Base-by-base conservation (phyloP, 2,888 invertebrate genomes). In the Pachliopta kotzebuea region DNA sequence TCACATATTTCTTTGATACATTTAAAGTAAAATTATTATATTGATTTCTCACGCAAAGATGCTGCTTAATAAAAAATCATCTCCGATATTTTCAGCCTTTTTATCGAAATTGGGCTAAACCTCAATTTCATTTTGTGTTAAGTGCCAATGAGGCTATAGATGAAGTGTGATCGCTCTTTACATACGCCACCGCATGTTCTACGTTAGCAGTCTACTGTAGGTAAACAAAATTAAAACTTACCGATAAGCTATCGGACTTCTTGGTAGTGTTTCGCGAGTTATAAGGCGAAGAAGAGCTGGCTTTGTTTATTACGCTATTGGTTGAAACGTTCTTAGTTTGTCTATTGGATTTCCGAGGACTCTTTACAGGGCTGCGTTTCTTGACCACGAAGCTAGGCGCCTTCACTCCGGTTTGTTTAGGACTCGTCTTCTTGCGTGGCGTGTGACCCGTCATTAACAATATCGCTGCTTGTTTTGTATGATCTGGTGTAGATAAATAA, bases 391-490 rank as follows among this genome's bases (percentile, higher is more conserved):
- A 62, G 49, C 54, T 58, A 20, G 58, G 54, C 23, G 26, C 23
- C n/a, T 9, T 55, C 14, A 11, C 54, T 6, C 45, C 37, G 37
- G 57, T 52, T 9, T 20, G n/a, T 21, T 42, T 53, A n/a, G 63
- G 56, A 29, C 53, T 23, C 8, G 24, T 1, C 11, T 21, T 29
- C 45, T 21, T 63, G 58, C 53, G 63, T 2, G 85, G 81, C 23
- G 85, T 81, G 77, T 85, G 88, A 1, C 90, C 85, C 14, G 92
- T 80, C 85, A 92, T 87, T 62, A 90, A 71, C 81, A 90, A 81
- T 45, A 92, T 76, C 1, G 91, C 92, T 1, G 88, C 90, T 71
- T 84, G 90, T 68, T 92, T 92, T 6, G 89, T 90, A 71, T 85
- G 84, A 71, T 92, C 92, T 92, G 72, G 0, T 52, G 7, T 26